These are phyloP conservation scores for Laterallus jamaicensis DNA, from an alignment of 2,113 vertebrate species.

Conservation along the genomic window DNA sequence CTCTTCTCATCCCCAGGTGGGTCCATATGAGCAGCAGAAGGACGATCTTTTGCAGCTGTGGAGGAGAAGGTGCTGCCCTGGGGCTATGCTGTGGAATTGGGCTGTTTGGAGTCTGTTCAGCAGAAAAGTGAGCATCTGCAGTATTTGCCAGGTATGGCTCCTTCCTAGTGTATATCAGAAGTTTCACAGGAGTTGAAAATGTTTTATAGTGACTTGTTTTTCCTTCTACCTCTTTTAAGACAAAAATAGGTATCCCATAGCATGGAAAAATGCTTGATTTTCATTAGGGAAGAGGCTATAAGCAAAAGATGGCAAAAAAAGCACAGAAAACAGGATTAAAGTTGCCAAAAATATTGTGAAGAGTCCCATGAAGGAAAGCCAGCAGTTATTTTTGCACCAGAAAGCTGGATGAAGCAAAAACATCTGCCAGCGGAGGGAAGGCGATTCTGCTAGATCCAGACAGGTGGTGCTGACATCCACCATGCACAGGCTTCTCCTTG, in stretches of 20 bases:
- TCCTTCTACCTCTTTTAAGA: not conserved
- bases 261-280: not conserved
- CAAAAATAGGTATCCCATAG: not conserved
- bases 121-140: rapidly evolving
- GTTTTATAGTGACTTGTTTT: not conserved
- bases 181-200: not conserved
- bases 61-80: not conserved
- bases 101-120: not conserved
- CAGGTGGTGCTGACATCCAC: rapidly evolving
- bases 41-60: not conserved
- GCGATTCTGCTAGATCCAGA: not conserved
- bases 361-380: not conserved
- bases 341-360: not conserved
- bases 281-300: not conserved
- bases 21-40: not conserved
- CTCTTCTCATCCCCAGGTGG: not conserved
- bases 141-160: not conserved
- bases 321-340: not conserved
- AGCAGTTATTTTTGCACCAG: not conserved
- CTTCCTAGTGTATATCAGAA: not conserved
- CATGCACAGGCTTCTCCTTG: rapidly evolving
- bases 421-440: rapidly evolving
- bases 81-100: not conserved
- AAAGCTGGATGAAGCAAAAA: not conserved
- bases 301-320: not conserved